phyloP scores from a whole-genome alignment of 2,797 vertebrate genomes.

The Oceanodroma leucorhoa region DNA sequence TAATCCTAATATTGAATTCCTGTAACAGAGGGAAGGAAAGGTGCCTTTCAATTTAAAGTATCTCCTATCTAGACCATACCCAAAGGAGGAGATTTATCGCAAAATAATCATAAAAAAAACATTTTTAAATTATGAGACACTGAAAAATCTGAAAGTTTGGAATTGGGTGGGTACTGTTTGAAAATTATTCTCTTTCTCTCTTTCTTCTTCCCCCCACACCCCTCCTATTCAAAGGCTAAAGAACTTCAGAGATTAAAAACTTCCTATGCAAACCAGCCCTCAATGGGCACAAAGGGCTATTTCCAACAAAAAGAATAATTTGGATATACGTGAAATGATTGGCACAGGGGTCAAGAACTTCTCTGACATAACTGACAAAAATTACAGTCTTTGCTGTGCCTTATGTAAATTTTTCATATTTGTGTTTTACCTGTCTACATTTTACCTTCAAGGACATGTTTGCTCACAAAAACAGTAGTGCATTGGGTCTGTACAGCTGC shows the following conservation, averaged over 20 bases:
- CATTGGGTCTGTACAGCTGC: neutral
- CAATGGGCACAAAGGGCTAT: neutral
- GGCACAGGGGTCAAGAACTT: neutral
- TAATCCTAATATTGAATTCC: neutral
- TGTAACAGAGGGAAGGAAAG: neutral
- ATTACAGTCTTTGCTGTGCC: neutral
- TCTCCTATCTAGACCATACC: neutral
- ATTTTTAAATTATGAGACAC: neutral
- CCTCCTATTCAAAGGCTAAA: neutral
- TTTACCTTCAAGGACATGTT: neutral
- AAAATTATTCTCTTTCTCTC: neutral
- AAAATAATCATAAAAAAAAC: neutral
- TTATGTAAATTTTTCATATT: neutral
- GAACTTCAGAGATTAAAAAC: neutral
- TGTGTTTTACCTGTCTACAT: neutral
- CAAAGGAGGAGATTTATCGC: neutral
- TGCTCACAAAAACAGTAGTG: neutral
- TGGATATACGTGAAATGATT: neutral
- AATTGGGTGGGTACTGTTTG: neutral
- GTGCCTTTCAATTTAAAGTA: accelerated
- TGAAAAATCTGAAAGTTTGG: neutral
- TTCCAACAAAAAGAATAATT: neutral
- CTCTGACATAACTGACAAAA: neutral
- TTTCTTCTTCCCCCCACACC: accelerated
- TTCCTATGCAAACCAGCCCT: neutral